Evolutionary conservation across 2,888 invertebrate genomes (phyloP), one percentile per base, ranked within the genome.

Genomic region (Nemotelus pantherinus): DNA sequence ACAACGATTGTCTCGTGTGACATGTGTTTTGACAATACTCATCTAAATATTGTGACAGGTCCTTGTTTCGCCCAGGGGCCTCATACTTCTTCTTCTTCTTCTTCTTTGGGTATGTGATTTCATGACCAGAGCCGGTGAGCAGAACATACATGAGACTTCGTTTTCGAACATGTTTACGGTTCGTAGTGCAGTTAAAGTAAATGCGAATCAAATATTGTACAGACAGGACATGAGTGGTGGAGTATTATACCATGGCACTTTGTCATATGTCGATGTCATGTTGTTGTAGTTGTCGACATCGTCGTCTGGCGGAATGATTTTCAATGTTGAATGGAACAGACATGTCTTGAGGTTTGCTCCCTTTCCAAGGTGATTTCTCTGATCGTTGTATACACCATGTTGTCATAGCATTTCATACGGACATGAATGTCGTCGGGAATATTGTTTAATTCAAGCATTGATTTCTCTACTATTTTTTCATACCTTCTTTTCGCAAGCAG

Each of bases 1-100:
- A 58, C 72, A 60, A 71, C 71, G 55, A 68, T 76, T 78, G 76
- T 74, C 78, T 78, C 58, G 44, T 76, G 70, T 76, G 76, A 76
- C 68, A 68, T 77, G 48, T 79, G 79, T 67, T 79, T 74, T 79
- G 79, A 76, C 79, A 79, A 76, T 44, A 57, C 63, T 76, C 60
- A 75, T 79, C 77, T 71, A 65, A 79, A 79, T 79, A 76, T 79
- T 79, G 71, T 76, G 77, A 79, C 76, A 76, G 67, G 65, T 77
- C 76, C 43, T 55, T 39, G 68, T 75, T 78, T 70, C 58, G 55
- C 64, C 39, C 47, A 55, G 44, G 44, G 45, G 25, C 25, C 44
- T 71, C 48, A 60, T 3, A 64, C 44, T 57, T 2, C 65, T 63
- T 41, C 25, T 25, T 2, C 65, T 63, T 41, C 25, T 25, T 25